Base-by-base conservation (phyloP, 2,113 vertebrate species). In the Eonycteris spelaea region DNA sequence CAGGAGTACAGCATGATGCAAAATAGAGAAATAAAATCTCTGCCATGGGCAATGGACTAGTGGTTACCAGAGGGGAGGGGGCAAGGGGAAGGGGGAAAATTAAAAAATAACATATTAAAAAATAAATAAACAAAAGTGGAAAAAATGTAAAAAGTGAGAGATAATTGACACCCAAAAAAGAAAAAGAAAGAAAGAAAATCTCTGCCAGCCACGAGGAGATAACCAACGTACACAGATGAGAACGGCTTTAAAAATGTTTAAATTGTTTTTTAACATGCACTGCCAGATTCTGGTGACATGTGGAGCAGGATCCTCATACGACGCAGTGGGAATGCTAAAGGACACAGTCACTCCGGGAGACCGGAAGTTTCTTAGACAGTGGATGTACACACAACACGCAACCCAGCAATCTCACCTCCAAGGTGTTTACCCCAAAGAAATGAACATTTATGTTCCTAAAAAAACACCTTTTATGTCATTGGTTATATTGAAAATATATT, bases 301-400 rank as follows among this genome's bases (percentile, higher is more conserved):
- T 2, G 1, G 28, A 67, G 55, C 19, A 12, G 16, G 30, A 45
- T 53, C 48, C 35, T 61, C n/a, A 19, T 1, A 18, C 71, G 7
- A 2, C 1, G 18, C 1, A 1, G 48, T 4, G 5, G 45, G 71
- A 16, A 74, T 5, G 38, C 18, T 30, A 2, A 48, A 38, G 3
- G 1, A 24, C 2, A 14, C 8, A 0, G 19, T 7, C 51, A 2
- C 7, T 78, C 53, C 4, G n/a, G 40, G n/a, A 55, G 26, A 9
- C 0, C 30, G 7, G 16, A 6, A 7, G 8, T 33, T 28, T 40
- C 53, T 63, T 38, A 6, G 6, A 33, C 51, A 67, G 48, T 1
- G 21, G 15, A 35, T 1, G 0, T 0, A 7, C 14, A 1, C 73
- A 12, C 13, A 0, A 28, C 33, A 30, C 4, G n/a, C 6, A 22